Percentiles rank a stretch among this genome's conserved stretches.
Conservation (phyloP, 2,113 vertebrate species). For the Pygoscelis antarcticus region DNA sequence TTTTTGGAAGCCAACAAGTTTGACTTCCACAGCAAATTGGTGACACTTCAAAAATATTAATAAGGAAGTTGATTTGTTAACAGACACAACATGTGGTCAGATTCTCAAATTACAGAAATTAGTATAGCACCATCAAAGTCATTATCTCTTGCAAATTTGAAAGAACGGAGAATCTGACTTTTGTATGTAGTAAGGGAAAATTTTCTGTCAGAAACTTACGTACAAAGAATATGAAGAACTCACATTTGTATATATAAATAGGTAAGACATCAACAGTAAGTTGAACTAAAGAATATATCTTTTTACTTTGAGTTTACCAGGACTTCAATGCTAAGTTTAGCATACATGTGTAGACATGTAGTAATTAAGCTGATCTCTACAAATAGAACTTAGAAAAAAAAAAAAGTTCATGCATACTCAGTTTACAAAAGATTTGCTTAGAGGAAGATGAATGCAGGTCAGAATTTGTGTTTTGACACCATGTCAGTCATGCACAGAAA, state of each 20-base stretch:
- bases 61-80: not conserved
- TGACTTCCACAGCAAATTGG: not conserved
- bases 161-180: slow-evolving; percentile 24
- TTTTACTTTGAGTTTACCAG: not conserved
- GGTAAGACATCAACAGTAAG: not conserved
- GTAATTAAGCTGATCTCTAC: not conserved
- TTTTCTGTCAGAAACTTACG: not conserved
- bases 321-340: not conserved
- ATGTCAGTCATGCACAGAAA: slow-evolving; percentile 23
- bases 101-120: not conserved
- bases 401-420: slow-evolving; percentile 17
- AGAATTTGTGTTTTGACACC: slow-evolving; percentile 27
- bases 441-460: slow-evolving; percentile 8
- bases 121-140: slow-evolving; percentile 10
- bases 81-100: not conserved
- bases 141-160: not conserved
- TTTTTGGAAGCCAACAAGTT: not conserved
- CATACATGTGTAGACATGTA: not conserved
- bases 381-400: not conserved
- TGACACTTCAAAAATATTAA: not conserved
- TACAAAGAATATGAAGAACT: not conserved
- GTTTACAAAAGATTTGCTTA: slow-evolving; percentile 32
- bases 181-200: not conserved
- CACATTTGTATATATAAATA: not conserved
- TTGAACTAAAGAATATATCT: not conserved